Evolutionary conservation across 2,113 vertebrate genomes (phyloP), one percentile per base, ranked within the genome.

Genomic region (Oryzias javanicus): DNA sequence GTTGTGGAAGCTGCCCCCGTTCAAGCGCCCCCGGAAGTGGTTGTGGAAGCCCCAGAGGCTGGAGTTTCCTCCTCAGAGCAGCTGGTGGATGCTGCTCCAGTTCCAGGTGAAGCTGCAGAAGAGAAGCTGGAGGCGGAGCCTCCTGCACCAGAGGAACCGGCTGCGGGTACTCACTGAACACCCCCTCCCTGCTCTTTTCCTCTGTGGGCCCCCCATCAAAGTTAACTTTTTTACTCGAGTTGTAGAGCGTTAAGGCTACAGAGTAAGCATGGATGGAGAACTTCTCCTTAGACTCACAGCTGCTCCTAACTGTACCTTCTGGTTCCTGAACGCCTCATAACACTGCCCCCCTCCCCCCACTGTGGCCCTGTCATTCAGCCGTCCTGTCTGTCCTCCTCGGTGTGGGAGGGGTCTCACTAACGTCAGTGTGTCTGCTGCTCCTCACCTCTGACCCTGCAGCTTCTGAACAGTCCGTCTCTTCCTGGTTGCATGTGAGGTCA

Each of bases 141-240:
- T 67, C 69, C 70, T 59, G 83, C 79, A 27, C 47, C 80, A 20
- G 70, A 78, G 65, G 83, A 83, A 71, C 55, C 82, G 0, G 42
- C 69, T 80, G 84, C 90, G 79, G 91, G 90, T 91, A 90, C 62
- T 85, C 62, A 73, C 66, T 16, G 67, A 71, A 59, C 16, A 35
- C 63, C 63, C 46, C 71, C 27, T 60, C 49, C 59, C 45, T 76
- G 62, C 62, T 60, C n/a, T n/a, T 77, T 66, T 66, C 69, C 77
- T 72, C 56, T 74, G 50, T 85, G 75, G 70, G 82, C 53, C 67
- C 67, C 56, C 16, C 78, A 61, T 55, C 67, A 35, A 65, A 49
- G 71, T 49, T 46, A 56, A 62, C 19, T 60, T 57, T 54, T 27
- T 27, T 27, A 27, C 3, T 5, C 4, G 6, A 14, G 66, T 42